phyloP scores from a whole-genome alignment of 2,888 invertebrate genomes.

The Volucella bombylans region DNA sequence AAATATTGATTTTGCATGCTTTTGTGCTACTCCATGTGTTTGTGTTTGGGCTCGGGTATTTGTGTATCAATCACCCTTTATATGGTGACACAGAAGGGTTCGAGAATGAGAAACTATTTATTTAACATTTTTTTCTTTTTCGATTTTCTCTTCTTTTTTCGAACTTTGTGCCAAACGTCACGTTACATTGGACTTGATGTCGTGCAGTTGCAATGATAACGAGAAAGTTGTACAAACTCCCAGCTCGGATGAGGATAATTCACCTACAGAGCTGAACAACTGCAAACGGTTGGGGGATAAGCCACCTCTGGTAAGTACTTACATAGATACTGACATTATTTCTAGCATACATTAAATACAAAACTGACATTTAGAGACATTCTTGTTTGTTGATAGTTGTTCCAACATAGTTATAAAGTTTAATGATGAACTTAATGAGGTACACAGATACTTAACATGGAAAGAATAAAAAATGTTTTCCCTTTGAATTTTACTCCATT shows the following conservation, averaged over 20 bases:
- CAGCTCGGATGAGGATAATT: conserved; percentile 92
- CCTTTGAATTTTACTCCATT: no score
- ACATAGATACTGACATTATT: not conserved
- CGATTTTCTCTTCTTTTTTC: conserved; percentile 41
- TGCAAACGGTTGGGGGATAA: conserved; percentile 91
- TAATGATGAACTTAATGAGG: no score
- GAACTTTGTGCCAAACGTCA: conserved; percentile 6
- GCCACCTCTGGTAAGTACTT: conserved; percentile 85
- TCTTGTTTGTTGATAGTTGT: no score
- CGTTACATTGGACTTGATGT: conserved; percentile 10
- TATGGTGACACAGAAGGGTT: conserved; percentile 31
- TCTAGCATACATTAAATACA: not conserved
- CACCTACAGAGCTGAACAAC: conserved; percentile 92
- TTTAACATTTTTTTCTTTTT: conserved; percentile 38
- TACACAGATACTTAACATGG: no score
- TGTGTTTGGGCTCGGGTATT: conserved; percentile 9
- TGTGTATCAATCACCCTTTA: conserved; percentile 50
- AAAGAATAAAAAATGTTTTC: no score
- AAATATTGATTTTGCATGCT: conserved; percentile 72
- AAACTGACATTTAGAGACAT: no score
- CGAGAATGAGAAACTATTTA: conserved; percentile 39
- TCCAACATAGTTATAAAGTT: no score
- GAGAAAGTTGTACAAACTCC: conserved; percentile 79
- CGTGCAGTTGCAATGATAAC: conserved; percentile 81
- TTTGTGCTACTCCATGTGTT: conserved; percentile 25